Evolutionary conservation across 2,113 vertebrate genomes (phyloP).

Genomic region (Clupea harengus): DNA sequence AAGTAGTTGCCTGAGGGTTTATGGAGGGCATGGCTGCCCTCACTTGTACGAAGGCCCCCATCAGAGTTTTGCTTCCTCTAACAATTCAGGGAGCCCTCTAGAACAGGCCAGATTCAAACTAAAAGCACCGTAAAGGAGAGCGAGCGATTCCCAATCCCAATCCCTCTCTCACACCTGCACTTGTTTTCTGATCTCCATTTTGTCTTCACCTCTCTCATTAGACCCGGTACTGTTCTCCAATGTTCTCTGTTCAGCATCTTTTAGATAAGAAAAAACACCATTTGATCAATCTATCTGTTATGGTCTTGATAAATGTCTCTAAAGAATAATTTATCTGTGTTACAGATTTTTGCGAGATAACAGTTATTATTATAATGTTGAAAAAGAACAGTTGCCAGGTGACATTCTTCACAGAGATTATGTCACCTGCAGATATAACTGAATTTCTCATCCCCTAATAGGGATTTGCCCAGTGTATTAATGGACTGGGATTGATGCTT

Average conservation of each 20-base stretch:
- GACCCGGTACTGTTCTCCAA: background rate
- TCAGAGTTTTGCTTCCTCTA: background rate
- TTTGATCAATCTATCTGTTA: background rate
- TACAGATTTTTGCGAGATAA: background rate
- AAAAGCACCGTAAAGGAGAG: background rate
- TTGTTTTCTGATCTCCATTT: background rate
- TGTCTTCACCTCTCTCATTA: background rate
- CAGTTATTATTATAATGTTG: background rate
- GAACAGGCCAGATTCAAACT: background rate
- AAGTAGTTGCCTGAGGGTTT: background rate
- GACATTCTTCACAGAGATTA: background rate
- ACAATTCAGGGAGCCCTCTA: background rate
- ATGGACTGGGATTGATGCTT: background rate
- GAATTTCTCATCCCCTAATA: background rate
- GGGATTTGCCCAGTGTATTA: background rate
- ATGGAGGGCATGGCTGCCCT: background rate
- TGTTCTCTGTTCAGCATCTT: background rate
- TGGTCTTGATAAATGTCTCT: background rate
- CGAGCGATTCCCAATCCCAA: background rate
- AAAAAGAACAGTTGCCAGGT: background rate
- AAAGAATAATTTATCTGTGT: background rate
- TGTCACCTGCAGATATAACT: background rate
- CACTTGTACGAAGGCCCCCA: background rate
- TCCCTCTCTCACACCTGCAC: background rate
- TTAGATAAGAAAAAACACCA: background rate